Evolutionary conservation across 1,140 invertebrate species (phyloP).

Genomic region (Heliconius hermathena): DNA sequence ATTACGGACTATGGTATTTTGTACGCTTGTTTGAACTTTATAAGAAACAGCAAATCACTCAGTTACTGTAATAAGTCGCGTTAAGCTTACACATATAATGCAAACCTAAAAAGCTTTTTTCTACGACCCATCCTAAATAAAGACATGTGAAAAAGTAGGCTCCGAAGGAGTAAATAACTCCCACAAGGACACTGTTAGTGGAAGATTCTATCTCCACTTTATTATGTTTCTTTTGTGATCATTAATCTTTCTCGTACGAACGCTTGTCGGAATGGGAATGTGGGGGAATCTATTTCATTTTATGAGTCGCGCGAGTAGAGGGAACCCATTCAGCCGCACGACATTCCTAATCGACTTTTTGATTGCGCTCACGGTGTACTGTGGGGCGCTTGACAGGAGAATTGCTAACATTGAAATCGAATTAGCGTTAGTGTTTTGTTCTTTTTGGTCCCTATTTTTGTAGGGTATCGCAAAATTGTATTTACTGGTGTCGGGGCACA

Average conservation of each 20-base stretch:
- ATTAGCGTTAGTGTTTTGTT: conserved; percentile 41
- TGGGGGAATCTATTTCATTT: conserved; percentile 81
- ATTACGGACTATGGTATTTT: conserved; percentile 56
- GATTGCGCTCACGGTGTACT: conserved; percentile 72
- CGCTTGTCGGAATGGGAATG: conserved; percentile 81
- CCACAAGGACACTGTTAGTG: conserved; percentile 80
- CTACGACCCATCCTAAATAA: conserved; percentile 59
- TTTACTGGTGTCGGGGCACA: background rate
- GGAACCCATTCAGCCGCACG: conserved; percentile 75
- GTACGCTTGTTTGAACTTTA: conserved; percentile 43
- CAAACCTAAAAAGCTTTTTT: conserved; percentile 22
- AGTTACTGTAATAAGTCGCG: conserved; percentile 29
- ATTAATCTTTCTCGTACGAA: conserved; percentile 82
- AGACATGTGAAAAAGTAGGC: conserved; percentile 73
- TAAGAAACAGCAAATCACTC: conserved; percentile 39
- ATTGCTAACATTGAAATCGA: conserved; percentile 54
- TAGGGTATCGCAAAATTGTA: conserved; percentile 13
- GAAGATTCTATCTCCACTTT: conserved; percentile 81
- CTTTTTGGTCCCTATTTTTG: conserved; percentile 20
- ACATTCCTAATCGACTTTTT: conserved; percentile 82
- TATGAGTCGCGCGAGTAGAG: conserved; percentile 77
- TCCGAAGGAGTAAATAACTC: conserved; percentile 75
- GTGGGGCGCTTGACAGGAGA: conserved; percentile 58
- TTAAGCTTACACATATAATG: conserved; percentile 8
- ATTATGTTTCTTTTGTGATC: conserved; percentile 82